phyloP scores from a whole-genome alignment of 2,113 vertebrate species.

The Brachyhypopomus occidentalis region DNA sequence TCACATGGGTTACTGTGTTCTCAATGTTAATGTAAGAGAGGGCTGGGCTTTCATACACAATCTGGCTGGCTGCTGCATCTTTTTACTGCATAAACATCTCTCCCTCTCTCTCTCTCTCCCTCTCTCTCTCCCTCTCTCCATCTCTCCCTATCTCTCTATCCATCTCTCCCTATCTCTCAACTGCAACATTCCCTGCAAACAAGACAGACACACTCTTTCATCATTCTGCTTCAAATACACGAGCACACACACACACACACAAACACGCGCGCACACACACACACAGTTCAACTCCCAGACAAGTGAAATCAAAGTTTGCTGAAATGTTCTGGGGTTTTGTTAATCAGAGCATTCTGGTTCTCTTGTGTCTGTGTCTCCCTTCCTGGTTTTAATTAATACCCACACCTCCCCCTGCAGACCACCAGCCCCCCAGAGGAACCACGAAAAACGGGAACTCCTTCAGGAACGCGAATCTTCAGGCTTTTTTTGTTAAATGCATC shows the following conservation, averaged over 20 bases:
- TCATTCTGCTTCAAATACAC: conserved; percentile 20
- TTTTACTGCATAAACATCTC: conserved; percentile 31
- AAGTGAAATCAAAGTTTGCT: conserved; percentile 36
- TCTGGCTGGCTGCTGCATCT: conserved; percentile 15
- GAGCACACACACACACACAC: conserved; percentile 5
- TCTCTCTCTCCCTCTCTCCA: not conserved
- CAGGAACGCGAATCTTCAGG: conserved; percentile 22
- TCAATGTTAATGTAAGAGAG: conserved; percentile 4
- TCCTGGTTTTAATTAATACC: conserved; percentile 54
- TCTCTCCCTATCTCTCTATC: not conserved
- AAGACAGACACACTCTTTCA: conserved; percentile 47
- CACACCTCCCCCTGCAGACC: conserved; percentile 12
- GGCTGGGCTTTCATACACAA: conserved; percentile 3
- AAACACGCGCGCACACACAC: no score
- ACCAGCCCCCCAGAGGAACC: conserved; percentile 22
- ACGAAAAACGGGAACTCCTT: conserved; percentile 31
- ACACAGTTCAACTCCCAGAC: conserved; percentile 13
- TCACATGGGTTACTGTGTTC: not conserved
- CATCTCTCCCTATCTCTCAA: conserved; percentile 3
- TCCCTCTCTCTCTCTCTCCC: not conserved
- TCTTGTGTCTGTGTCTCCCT: conserved; percentile 24
- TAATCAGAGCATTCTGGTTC: conserved; percentile 39
- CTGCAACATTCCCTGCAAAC: conserved; percentile 25
- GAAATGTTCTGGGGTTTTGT: conserved; percentile 46
- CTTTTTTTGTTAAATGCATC: not conserved